Conservation (phyloP, 2,888 invertebrate species). For the Acleris laterana region DNA sequence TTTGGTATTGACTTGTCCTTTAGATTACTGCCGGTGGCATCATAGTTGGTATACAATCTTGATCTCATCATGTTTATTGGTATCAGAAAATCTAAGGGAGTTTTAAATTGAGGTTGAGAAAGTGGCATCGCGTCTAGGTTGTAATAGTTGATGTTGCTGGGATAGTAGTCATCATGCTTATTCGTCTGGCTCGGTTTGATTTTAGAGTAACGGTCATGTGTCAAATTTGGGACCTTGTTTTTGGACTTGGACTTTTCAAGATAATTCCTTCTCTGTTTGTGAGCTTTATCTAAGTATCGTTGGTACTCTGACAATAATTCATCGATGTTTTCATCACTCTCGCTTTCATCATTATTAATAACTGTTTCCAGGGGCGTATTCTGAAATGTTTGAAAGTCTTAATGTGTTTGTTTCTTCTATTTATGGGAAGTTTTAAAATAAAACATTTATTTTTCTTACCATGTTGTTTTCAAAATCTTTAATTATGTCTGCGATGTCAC, state of each 20-base stretch:
- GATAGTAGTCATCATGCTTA: slow-evolving; percentile 53
- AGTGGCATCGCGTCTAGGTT: slow-evolving; percentile 49
- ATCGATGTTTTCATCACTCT: slow-evolving; percentile 70
- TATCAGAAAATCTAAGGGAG: slow-evolving; percentile 61
- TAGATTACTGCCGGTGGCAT: slow-evolving; percentile 40
- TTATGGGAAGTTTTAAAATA: no score
- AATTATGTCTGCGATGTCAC: slow-evolving; percentile 72
- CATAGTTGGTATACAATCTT: slow-evolving; percentile 44
- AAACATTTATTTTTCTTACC: slow-evolving; percentile 51
- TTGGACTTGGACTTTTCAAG: slow-evolving; percentile 65
- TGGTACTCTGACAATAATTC: slow-evolving; percentile 73
- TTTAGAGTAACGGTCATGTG: slow-evolving; percentile 64
- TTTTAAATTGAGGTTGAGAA: slow-evolving; percentile 47
- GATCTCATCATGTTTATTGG: slow-evolving; percentile 50
- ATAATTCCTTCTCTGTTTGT: slow-evolving; percentile 65
- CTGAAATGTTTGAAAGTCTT: slow-evolving; percentile 51
- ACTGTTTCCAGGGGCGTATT: slow-evolving; percentile 56
- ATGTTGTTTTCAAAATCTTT: slow-evolving; percentile 67
- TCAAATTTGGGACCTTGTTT: slow-evolving; percentile 69
- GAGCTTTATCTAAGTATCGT: slow-evolving; percentile 71
- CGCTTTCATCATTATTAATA: slow-evolving; percentile 57
- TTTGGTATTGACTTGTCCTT: slow-evolving; percentile 40
- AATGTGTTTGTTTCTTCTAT: no score
- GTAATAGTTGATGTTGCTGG: slow-evolving; percentile 47
- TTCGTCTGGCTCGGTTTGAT: slow-evolving; percentile 46